phyloP scores from a whole-genome alignment of 2,888 invertebrate genomes.

The Rhopalosiphum nymphaeae region DNA sequence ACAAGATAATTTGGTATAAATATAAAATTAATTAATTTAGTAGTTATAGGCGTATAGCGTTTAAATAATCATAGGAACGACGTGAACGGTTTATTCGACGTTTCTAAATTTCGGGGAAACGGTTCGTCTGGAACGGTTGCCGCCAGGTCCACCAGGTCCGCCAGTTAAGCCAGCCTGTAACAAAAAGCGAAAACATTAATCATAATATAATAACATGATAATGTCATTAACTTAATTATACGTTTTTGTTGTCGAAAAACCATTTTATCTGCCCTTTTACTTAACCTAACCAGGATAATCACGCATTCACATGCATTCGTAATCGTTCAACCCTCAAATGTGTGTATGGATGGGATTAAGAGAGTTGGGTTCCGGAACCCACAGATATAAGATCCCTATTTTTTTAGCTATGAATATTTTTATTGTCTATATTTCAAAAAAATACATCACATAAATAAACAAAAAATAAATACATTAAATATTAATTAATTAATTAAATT shows the following conservation, averaged over 20 bases:
- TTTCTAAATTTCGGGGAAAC: constrained; percentile 44
- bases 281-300: background rate
- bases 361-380: background rate
- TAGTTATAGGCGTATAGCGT: background rate
- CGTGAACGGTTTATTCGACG: background rate
- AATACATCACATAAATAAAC: too few relatives aligned
- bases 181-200: background rate
- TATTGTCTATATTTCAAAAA: background rate
- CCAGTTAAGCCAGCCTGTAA: constrained; percentile 52
- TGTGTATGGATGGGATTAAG: background rate
- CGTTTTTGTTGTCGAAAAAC: background rate
- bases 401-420: background rate
- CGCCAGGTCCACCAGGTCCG: constrained; percentile 22
- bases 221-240: background rate
- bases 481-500: background rate
- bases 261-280: background rate
- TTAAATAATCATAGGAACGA: constrained; percentile 11
- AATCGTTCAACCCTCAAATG: background rate
- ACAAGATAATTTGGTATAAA: background rate
- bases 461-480: too few relatives aligned
- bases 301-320: background rate
- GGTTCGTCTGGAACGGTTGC: constrained; percentile 30
- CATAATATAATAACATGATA: background rate
- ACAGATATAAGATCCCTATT: background rate
- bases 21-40: background rate